Evolutionary conservation across 2,113 vertebrate species (phyloP), one percentile per base, ranked within the genome.

Genomic region (Poeciliopsis occidentalis): DNA sequence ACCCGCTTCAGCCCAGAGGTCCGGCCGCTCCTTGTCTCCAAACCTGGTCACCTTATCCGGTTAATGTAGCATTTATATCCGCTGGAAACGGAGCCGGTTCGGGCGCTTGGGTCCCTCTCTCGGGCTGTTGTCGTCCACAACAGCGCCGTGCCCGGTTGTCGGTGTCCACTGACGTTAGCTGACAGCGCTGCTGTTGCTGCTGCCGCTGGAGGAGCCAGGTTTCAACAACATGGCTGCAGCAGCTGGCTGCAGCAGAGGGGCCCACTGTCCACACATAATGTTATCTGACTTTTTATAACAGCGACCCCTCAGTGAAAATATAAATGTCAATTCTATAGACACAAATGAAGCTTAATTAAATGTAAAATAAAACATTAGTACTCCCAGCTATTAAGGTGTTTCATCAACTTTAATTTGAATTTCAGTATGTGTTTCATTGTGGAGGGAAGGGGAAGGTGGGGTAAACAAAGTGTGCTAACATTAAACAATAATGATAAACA

Each of bases 151-250:
- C 79, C 91, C 88, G 92, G 92, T 51, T 64, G 91, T 83, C 44
- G 76, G 73, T 67, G 88, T 90, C 89, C 90, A 88, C 88, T 92
- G 91, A 89, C 82, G 87, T 69, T 86, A 81, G 65, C 82, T 78
- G 75, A 30, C 86, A 87, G 87, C 85, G 51, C 72, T 24, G 61
- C 68, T n/a, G 69, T 60, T 54, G 69, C 64, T 54, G 61, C 67
- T 61, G 62, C 67, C 47, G 76, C 73, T 64, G 78, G 65, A 71
- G 80, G 83, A 86, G 78, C 72, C 69, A 11, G 75, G 67, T 70
- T 47, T 65, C 79, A n/a, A 85, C 89, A 92, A 91, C 85, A 93
- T 92, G 91, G 92, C 92, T 84, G 90, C 88, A 93, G 85, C 82
- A 93, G 85, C 82, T 87, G 84, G 70, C 64, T 71, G 84, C 60